These are phyloP conservation scores for Setophaga kirtlandii DNA, from an alignment of 2,113 vertebrate species.

Conservation along the genomic window DNA sequence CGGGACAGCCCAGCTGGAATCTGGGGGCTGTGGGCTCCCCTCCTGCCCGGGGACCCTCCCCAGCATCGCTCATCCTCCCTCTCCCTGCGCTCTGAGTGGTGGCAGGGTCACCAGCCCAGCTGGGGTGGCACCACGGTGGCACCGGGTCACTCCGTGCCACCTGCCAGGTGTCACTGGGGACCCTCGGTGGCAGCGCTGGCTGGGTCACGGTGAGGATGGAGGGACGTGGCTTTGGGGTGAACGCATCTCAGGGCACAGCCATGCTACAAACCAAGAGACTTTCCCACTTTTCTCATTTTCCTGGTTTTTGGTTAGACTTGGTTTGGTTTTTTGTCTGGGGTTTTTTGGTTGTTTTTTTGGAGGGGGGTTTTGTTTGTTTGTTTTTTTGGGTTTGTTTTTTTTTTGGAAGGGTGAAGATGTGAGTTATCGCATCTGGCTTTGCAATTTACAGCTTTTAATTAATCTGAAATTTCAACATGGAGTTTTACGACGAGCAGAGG, in stretches of 20 bases:
- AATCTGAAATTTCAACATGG: conserved; percentile 62
- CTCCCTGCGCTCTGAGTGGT: not conserved
- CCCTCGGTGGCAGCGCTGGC: not conserved
- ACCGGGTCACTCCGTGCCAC: not conserved
- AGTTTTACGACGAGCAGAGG: conserved; percentile 55
- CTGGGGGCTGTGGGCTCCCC: not conserved
- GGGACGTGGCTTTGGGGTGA: rapidly evolving
- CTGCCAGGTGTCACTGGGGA: rapidly evolving
- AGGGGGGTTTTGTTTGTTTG: not conserved
- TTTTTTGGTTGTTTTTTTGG: not conserved
- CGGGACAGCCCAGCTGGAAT: rapidly evolving
- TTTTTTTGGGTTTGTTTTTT: too few species aligned
- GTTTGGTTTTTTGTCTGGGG: too few species aligned
- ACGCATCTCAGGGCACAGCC: not conserved
- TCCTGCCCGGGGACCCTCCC: not conserved
- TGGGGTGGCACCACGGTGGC: not conserved
- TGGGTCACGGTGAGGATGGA: rapidly evolving
- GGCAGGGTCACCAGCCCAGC: rapidly evolving
- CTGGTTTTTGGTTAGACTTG: not conserved
- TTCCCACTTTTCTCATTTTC: not conserved
- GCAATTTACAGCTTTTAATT: conserved; percentile 74
- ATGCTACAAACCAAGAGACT: rapidly evolving
- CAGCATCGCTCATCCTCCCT: rapidly evolving
- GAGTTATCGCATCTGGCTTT: conserved; percentile 13
- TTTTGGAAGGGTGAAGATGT: not conserved